phyloP scores from a whole-genome alignment of 2,113 vertebrate genomes.

The Anhinga anhinga region DNA sequence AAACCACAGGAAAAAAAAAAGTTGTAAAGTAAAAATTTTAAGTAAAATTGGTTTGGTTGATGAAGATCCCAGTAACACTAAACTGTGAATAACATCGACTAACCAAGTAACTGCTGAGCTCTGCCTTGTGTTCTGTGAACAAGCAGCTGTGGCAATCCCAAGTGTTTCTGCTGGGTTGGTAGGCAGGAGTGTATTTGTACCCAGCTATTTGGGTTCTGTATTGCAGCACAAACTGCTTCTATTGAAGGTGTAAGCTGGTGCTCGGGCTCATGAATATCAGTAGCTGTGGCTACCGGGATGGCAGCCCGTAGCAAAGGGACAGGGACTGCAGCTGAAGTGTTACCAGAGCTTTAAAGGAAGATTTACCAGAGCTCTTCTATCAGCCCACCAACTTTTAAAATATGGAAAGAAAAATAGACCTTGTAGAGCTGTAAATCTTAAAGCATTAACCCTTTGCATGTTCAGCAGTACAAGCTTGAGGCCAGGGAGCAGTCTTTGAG shows the following conservation, averaged over 20 bases:
- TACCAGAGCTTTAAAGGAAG: neutral
- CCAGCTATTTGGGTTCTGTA: rapidly evolving
- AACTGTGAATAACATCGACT: neutral
- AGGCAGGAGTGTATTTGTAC: rapidly evolving
- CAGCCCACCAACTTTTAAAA: neutral
- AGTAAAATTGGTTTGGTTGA: neutral
- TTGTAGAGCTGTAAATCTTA: neutral
- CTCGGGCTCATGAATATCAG: neutral
- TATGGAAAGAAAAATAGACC: neutral
- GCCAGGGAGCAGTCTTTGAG: neutral
- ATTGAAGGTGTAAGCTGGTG: too few relatives aligned
- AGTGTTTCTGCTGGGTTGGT: neutral
- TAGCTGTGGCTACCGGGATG: neutral
- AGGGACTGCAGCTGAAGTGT: neutral
- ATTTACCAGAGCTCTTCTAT: neutral
- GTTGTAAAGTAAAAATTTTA: neutral
- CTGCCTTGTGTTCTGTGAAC: neutral
- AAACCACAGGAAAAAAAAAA: too few relatives aligned
- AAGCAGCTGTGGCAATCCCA: neutral
- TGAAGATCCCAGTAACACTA: neutral
- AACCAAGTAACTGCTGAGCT: neutral
- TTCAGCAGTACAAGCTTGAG: neutral
- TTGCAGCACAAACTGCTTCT: neutral
- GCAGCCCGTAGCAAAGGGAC: neutral
- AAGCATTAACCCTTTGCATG: neutral